Evolutionary conservation across 2,888 invertebrate genomes (phyloP).

Genomic region (Apotomis betuletana): DNA sequence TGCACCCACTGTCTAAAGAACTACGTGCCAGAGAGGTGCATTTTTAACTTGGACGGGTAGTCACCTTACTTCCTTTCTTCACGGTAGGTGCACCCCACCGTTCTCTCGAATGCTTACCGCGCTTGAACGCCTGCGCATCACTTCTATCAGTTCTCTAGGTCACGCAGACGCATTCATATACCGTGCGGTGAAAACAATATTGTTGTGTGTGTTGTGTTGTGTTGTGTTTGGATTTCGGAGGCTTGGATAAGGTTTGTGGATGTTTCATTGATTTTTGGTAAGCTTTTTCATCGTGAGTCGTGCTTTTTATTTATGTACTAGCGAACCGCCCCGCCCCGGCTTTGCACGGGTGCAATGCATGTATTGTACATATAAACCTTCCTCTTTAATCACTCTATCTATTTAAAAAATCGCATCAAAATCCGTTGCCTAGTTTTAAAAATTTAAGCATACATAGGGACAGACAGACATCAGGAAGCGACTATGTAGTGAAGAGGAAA

Average conservation of each 20-base stretch:
- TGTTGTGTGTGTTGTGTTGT: constrained; percentile 27
- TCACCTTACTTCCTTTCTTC: background rate
- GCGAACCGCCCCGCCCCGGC: too few relatives aligned
- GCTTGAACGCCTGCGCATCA: constrained; percentile 59
- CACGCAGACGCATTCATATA: constrained; percentile 55
- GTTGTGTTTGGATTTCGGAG: constrained; percentile 16
- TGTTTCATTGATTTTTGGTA: background rate
- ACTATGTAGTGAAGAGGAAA: too few relatives aligned
- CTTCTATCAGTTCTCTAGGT: constrained; percentile 70
- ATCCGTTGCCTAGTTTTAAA: too few relatives aligned
- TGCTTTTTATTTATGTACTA: too few relatives aligned
- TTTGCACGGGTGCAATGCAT: too few relatives aligned
- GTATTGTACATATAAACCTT: too few relatives aligned
- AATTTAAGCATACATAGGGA: too few relatives aligned
- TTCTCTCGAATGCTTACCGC: constrained; percentile 61
- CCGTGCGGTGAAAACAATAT: background rate
- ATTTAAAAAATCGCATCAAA: too few relatives aligned
- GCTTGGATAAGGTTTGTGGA: constrained; percentile 10
- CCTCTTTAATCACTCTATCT: too few relatives aligned
- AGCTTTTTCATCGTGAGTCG: too few relatives aligned
- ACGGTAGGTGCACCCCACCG: constrained; percentile 37
- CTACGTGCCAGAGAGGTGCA: background rate
- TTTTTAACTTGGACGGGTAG: background rate
- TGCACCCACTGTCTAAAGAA: background rate
- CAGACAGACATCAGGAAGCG: too few relatives aligned